Evolutionary conservation across 2,888 invertebrate genomes (phyloP), one percentile per base, ranked within the genome.

Genomic region (Calephelis perditalis): DNA sequence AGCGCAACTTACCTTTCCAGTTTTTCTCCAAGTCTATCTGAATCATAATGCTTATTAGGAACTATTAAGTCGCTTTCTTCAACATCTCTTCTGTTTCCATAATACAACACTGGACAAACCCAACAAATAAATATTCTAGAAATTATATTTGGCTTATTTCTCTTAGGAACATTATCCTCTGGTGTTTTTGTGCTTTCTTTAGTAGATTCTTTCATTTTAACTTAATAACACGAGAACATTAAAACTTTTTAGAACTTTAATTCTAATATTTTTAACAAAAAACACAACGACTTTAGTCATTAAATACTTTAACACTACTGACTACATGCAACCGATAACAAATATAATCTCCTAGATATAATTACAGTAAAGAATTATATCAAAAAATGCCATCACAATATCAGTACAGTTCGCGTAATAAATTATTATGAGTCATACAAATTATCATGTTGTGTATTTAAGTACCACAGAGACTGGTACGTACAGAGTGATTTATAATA

Each of bases 41-140:
- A 94, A 64, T 89, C 83, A 71, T 95, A 95, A 65, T 90, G 86
- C 59, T 92, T 89, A 8, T 93, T 82, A 0, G 93, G 91, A 55
- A 77, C 65, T 40, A 94, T 93, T 36, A 96, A 84, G 79, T 96
- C 96, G 8, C 89, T 83, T 59, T 94, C 90, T 69, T 92, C 92
- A 10, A 96, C 82, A 63, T 93, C 92, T 67, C 92, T 85, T 71
- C 76, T 87, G 62, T 91, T 89, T 6, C 94, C 94, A 68, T 89
- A 92, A 61, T 87, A 78, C 8, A 91, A 71, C 59, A 91, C 84
- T 8, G 91, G 91, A 65, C 84, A 85, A 63, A 91, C 75, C 91
- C 91, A 91, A 75, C 90, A 90, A 46, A 91, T 70, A 64, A 91
- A 89, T 26, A 90, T 58, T 63, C 73, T 75, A 1, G 90, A 86